Base-by-base conservation (phyloP, 2,113 vertebrate genomes). In the Rhinolophus ferrumequinum region DNA sequence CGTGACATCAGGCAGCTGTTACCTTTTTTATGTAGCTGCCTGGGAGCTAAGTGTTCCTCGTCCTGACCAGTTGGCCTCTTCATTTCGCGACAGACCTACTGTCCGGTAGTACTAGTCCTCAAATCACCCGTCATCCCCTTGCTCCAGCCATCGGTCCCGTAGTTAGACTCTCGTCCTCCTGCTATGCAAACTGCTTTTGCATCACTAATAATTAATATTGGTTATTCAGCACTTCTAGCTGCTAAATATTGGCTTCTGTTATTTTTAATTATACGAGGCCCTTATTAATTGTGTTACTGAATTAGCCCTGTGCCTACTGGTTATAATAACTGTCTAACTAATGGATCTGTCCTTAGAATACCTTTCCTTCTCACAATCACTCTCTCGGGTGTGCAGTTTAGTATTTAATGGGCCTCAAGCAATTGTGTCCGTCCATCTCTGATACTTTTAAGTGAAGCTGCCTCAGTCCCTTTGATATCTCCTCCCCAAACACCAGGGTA, bases 231-330 rank as follows among this genome's bases (percentile, higher is more conserved):
- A 90, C 60, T 56, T 69, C 83, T 41, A 33, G 84, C 76, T 75
- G 82, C 93, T 96, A 75, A 86, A 79, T 93, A 95, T 81, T 72
- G 88, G 90, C 85, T 97, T 96, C 79, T 93, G 88, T 90, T 97
- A 84, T 87, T 97, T 93, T 95, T 96, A 92, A 93, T 97, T 88
- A 93, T 88, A 84, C 5, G 22, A 81, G 88, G 81, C 41, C 56
- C 90, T 96, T 90, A 82, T 92, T 96, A 88, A 92, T 94, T 96
- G 62, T 95, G 96, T 95, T 91, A 41, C 89, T 89, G 77, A 93
- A 62, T 95, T 96, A 84, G 90, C 38, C 56, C 62, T 69, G 50
- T 81, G 80, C 47, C 76, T 58, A 88, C 64, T 62, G 79, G 86
- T 93, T 80, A 50, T 70, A 88, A 54, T 35, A 95, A n/a, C 50